A percentile compares a stretch with the other conserved stretches of the same genome.
phyloP scores from a whole-genome alignment of 2,888 invertebrate genomes.

The Galerucella nymphaeae region DNA sequence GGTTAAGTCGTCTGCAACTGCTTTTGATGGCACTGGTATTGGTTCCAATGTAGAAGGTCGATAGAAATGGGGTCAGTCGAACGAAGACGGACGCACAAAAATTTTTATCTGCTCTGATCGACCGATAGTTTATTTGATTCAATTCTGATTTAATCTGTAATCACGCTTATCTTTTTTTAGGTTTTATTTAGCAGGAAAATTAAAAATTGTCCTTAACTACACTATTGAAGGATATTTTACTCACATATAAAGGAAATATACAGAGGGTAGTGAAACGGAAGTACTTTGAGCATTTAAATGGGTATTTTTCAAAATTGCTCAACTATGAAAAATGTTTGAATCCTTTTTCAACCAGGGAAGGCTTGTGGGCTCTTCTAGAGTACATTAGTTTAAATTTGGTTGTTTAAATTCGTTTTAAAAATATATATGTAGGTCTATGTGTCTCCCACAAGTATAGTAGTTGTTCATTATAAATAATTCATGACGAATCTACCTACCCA shows the following conservation, averaged over 20 bases:
- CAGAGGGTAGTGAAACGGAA: too few relatives aligned
- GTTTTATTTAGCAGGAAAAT: too few relatives aligned
- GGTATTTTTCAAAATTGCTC: too few relatives aligned
- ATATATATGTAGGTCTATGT: neutral
- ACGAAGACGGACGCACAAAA: constrained; percentile 23
- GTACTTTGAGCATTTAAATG: too few relatives aligned
- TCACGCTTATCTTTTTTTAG: too few relatives aligned
- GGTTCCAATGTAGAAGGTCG: constrained; percentile 32
- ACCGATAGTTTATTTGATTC: neutral
- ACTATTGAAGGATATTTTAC: too few relatives aligned
- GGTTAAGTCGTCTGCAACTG: constrained; percentile 32
- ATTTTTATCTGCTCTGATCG: neutral
- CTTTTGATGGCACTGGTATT: constrained; percentile 11
- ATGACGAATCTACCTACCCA: constrained; percentile 12
- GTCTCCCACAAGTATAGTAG: constrained; percentile 1
- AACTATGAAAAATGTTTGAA: too few relatives aligned
- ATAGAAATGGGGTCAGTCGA: constrained; percentile 31
- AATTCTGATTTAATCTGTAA: neutral
- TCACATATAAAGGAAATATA: too few relatives aligned
- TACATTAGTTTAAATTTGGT: too few relatives aligned
- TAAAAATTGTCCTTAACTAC: too few relatives aligned
- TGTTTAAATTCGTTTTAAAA: neutral
- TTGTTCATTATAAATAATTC: constrained; percentile 7
- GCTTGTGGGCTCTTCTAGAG: too few relatives aligned
- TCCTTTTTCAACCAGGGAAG: too few relatives aligned